These are phyloP conservation scores for Pituophis catenifer DNA, from an alignment of 2,113 vertebrate genomes.

Conservation along the genomic window DNA sequence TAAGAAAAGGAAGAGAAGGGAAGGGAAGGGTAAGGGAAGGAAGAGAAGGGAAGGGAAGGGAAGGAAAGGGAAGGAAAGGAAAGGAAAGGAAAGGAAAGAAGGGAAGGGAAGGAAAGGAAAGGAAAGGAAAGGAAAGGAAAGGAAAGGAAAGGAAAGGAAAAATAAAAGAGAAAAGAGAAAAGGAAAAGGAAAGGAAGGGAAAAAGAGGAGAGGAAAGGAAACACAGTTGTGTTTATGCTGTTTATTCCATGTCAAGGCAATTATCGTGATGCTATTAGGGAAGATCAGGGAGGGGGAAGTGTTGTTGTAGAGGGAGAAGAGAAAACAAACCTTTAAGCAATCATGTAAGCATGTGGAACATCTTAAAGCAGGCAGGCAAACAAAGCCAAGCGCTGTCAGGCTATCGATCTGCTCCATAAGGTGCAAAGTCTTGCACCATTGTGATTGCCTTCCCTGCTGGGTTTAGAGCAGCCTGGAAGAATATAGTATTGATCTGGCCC, in stretches of 20 bases:
- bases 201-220: slow-evolving; percentile 26
- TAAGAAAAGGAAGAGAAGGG: too few relatives aligned
- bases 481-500: slow-evolving; percentile 92
- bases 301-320: slow-evolving; percentile 73
- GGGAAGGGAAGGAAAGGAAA: too few relatives aligned
- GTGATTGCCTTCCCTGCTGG: slow-evolving; percentile 87
- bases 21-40: too few relatives aligned
- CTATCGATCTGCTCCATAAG: slow-evolving; percentile 95
- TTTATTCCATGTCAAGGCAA: slow-evolving; percentile 77
- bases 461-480: slow-evolving; percentile 83
- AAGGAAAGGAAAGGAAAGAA: too few relatives aligned
- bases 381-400: slow-evolving; percentile 89
- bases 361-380: slow-evolving; percentile 87
- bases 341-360: slow-evolving; percentile 94
- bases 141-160: background rate
- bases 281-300: slow-evolving; percentile 63
- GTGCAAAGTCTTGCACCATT: slow-evolving; percentile 78
- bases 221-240: slow-evolving; percentile 66
- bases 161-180: background rate
- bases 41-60: too few relatives aligned
- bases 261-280: slow-evolving; percentile 77
- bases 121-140: rapidly evolving
- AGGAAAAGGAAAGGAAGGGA: background rate
- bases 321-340: slow-evolving; percentile 94
- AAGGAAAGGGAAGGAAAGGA: too few relatives aligned